Percentiles rank a stretch among this genome's conserved stretches.
phyloP scores from a whole-genome alignment of 2,797 vertebrate species.

The Mus minutoides region DNA sequence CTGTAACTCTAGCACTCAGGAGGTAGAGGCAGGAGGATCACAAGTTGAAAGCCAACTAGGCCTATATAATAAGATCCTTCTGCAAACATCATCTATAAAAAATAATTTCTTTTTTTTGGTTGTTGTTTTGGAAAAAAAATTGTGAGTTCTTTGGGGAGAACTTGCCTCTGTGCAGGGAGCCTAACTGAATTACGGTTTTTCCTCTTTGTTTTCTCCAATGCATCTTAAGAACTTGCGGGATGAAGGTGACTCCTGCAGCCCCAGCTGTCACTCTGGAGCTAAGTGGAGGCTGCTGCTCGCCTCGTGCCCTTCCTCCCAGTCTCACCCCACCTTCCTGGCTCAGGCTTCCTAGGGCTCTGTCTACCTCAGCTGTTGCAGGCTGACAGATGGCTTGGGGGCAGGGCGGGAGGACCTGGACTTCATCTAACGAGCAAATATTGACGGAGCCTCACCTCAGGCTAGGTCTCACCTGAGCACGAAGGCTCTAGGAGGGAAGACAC shows the following conservation, averaged over 20 bases:
- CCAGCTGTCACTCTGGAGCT: background rate
- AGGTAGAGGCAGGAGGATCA: background rate
- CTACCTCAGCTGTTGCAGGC: background rate
- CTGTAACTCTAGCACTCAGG: background rate
- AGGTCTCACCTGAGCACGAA: background rate
- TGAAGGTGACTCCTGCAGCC: background rate
- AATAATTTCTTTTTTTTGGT: background rate
- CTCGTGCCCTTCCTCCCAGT: fast-evolving
- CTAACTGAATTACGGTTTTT: background rate
- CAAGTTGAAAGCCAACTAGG: background rate
- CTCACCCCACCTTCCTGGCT: background rate
- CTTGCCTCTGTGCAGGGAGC: background rate
- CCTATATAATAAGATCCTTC: background rate
- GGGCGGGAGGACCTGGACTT: background rate
- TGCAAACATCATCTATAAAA: background rate
- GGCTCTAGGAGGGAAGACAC: background rate
- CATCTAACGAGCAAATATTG: conserved; percentile 69
- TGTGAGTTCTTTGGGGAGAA: background rate
- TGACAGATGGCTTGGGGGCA: conserved; percentile 37
- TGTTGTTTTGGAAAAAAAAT: background rate
- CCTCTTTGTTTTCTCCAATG: background rate
- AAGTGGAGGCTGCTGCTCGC: too few relatives aligned
- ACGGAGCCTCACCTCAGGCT: background rate
- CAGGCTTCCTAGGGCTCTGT: background rate
- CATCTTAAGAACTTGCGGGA: background rate